Evolutionary conservation across 2,113 vertebrate species (phyloP).

Genomic region (Motacilla alba): DNA sequence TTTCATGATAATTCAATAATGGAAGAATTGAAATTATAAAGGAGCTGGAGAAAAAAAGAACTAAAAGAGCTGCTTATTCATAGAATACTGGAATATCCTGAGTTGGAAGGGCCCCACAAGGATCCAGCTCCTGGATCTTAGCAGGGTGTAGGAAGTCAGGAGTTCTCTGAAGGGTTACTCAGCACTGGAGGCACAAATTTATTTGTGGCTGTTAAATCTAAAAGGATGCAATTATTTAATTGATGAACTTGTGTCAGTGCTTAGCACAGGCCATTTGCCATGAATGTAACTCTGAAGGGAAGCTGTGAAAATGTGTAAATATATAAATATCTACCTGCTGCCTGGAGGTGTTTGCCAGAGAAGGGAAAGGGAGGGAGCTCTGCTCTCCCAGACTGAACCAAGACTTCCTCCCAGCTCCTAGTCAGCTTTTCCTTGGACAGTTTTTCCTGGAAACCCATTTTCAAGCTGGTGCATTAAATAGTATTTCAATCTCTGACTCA

Average conservation of each 20-base stretch:
- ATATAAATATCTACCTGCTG: not conserved
- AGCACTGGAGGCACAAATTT: not conserved
- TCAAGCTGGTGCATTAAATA: not conserved
- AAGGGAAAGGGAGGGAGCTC: not conserved
- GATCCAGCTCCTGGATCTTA: not conserved
- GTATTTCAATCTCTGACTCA: not conserved
- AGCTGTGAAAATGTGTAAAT: not conserved
- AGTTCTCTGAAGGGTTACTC: not conserved
- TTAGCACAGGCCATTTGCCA: not conserved
- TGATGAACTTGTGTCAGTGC: not conserved
- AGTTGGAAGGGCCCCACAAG: not conserved
- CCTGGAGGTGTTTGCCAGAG: not conserved
- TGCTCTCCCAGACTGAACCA: not conserved
- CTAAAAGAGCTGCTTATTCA: not conserved
- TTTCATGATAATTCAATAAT: not conserved
- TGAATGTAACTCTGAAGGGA: not conserved
- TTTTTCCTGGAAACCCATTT: constrained; percentile 43
- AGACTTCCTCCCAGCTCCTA: not conserved
- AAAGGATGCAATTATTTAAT: not conserved
- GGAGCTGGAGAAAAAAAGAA: not conserved
- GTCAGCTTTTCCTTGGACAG: not conserved
- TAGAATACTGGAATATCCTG: not conserved
- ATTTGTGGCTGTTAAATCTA: not conserved
- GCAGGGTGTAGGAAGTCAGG: rapidly evolving
- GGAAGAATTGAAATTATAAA: not conserved